Evolutionary conservation across 2,113 vertebrate species (phyloP).

Genomic region (Athene cunicularia): DNA sequence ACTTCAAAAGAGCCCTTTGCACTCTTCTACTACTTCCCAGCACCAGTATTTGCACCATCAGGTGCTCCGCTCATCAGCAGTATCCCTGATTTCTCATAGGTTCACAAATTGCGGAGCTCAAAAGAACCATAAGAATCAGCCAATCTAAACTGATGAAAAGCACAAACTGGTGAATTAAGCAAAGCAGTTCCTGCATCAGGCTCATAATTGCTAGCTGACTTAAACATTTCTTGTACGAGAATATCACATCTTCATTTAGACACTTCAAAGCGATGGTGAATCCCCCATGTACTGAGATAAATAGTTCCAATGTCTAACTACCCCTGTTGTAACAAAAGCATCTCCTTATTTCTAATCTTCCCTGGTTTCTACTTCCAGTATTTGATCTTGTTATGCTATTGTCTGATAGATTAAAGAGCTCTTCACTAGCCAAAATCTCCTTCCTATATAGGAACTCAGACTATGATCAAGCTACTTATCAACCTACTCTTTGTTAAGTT

Average conservation of each 20-base stretch:
- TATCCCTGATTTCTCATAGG: conserved; percentile 17
- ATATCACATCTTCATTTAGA: conserved; percentile 62
- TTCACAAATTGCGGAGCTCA: conserved; percentile 36
- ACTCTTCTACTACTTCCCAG: background rate
- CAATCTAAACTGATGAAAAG: conserved; percentile 58
- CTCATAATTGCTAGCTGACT: conserved; percentile 61
- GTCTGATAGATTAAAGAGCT: conserved; percentile 39
- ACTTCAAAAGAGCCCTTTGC: background rate
- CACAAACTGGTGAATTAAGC: conserved; percentile 65
- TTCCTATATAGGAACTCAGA: background rate
- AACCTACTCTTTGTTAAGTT: conserved; percentile 32
- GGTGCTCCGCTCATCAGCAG: conserved; percentile 32
- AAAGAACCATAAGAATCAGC: conserved; percentile 46
- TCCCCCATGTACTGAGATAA: conserved; percentile 43
- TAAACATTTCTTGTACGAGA: conserved; percentile 63
- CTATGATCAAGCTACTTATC: conserved; percentile 48
- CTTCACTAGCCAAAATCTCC: conserved; percentile 20
- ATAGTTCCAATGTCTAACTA: conserved; percentile 55
- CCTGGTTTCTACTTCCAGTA: conserved; percentile 33
- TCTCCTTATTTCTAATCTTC: conserved; percentile 55
- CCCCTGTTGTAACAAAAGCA: conserved; percentile 47
- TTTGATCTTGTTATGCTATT: conserved; percentile 55
- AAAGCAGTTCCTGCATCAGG: conserved; percentile 50
- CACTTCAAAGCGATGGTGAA: conserved; percentile 57
- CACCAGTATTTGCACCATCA: background rate